Conservation (phyloP, 1,140 invertebrate species). For the Brachionus rubens region DNA sequence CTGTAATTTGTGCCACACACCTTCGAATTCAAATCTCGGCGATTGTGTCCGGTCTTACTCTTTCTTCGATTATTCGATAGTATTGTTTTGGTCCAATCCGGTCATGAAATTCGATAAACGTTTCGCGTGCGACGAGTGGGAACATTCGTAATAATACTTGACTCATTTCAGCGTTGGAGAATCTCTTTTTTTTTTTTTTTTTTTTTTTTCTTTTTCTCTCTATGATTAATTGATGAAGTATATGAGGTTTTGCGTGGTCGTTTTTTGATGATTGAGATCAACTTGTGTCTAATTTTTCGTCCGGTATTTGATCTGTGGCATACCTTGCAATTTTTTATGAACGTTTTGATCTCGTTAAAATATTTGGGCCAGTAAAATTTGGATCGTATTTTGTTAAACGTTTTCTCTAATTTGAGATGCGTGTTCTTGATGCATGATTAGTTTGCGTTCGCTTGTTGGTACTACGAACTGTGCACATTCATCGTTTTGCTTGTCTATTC, state of each 20-base stretch:
- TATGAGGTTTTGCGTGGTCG: neutral
- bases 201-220: too few species aligned
- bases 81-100: too few species aligned
- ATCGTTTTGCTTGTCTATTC: neutral
- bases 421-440: neutral
- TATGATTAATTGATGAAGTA: too few species aligned
- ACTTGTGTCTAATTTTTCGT: constrained; percentile 1
- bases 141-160: too few species aligned
- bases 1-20: neutral
- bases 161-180: too few species aligned
- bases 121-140: too few species aligned
- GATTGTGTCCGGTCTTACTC: neutral
- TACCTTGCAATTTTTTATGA: constrained; percentile 19
- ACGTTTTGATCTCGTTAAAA: neutral
- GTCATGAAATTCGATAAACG: too few species aligned
- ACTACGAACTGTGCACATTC: constrained; percentile 25
- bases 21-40: neutral
- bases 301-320: constrained; percentile 11
- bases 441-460: constrained; percentile 2
- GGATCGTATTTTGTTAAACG: neutral
- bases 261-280: constrained; percentile 11
- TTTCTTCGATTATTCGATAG: too few species aligned
- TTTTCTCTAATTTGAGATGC: constrained; percentile 11
- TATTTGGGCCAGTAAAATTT: constrained; percentile 23
- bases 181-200: neutral